These are phyloP conservation scores for Sclerurus mexicanus DNA, from an alignment of 2,113 vertebrate species.

Conservation along the genomic window DNA sequence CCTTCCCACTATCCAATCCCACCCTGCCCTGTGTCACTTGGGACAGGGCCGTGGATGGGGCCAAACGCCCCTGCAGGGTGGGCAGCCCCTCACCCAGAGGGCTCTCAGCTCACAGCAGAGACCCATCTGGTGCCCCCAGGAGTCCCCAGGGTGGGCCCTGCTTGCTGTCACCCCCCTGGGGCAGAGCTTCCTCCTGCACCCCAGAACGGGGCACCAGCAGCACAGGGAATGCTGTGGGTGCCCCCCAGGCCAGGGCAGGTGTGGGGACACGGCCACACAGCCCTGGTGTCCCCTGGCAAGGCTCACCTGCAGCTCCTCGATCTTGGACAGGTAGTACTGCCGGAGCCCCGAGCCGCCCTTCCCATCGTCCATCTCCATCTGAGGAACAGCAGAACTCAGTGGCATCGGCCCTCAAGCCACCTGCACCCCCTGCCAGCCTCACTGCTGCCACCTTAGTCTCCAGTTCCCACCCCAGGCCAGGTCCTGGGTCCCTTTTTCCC, in stretches of 20 bases:
- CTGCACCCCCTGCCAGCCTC: fast-evolving
- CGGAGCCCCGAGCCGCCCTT: slow-evolving; percentile 92
- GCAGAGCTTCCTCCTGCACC: background rate
- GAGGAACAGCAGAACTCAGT: background rate
- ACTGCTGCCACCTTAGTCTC: fast-evolving
- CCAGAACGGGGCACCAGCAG: no score
- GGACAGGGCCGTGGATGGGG: fast-evolving
- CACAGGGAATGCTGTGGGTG: no score
- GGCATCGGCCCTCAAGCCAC: fast-evolving
- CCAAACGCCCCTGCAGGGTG: no score
- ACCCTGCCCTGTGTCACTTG: fast-evolving
- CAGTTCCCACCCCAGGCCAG: fast-evolving
- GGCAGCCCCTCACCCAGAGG: fast-evolving
- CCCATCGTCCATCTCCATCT: slow-evolving; percentile 96
- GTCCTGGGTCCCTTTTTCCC: fast-evolving
- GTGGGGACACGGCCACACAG: fast-evolving
- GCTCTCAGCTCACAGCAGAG: fast-evolving
- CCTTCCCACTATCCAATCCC: fast-evolving
- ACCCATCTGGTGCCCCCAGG: background rate
- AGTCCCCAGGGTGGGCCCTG: background rate
- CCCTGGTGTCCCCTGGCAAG: fast-evolving
- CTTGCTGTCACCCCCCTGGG: background rate
- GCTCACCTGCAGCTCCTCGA: slow-evolving; percentile 95
- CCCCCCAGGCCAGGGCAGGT: fast-evolving
- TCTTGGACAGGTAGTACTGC: slow-evolving; percentile 97